Conservation (phyloP, 2,797 vertebrate genomes). For the Micromesistius poutassou region DNA sequence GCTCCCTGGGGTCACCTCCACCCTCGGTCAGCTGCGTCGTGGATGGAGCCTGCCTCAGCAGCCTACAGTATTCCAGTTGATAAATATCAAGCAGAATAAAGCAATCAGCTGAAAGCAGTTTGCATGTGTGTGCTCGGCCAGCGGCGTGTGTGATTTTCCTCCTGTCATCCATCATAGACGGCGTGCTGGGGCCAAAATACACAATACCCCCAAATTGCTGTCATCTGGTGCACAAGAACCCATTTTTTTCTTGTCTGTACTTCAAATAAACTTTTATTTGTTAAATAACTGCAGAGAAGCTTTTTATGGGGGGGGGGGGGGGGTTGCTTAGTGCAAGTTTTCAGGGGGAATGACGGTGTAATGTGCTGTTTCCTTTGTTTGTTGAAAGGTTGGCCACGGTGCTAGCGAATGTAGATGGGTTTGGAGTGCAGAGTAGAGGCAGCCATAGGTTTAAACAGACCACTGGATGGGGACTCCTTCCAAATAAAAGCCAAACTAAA, state of each 20-base stretch:
- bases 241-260: constrained; percentile 75
- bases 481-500: neutral
- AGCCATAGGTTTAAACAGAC: constrained; percentile 49
- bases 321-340: constrained; percentile 62
- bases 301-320: neutral
- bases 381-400: constrained; percentile 68
- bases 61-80: constrained; percentile 73
- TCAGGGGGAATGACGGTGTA: constrained; percentile 66
- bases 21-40: constrained; percentile 71
- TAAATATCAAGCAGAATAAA: constrained; percentile 81
- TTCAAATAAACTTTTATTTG: constrained; percentile 88
- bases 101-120: constrained; percentile 91
- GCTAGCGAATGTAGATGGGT: constrained; percentile 52
- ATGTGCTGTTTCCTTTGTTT: constrained; percentile 78
- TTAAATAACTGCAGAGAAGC: constrained; percentile 78
- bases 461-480: neutral
- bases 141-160: constrained; percentile 83
- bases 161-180: constrained; percentile 89
- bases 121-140: constrained; percentile 78
- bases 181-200: constrained; percentile 83
- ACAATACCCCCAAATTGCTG: constrained; percentile 92
- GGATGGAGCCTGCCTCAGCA: constrained; percentile 54
- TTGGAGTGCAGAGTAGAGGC: constrained; percentile 51
- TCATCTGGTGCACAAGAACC: constrained; percentile 84
- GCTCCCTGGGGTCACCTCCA: too few relatives aligned